Conservation (phyloP, 2,797 vertebrate species). For the Lemur catta region DNA sequence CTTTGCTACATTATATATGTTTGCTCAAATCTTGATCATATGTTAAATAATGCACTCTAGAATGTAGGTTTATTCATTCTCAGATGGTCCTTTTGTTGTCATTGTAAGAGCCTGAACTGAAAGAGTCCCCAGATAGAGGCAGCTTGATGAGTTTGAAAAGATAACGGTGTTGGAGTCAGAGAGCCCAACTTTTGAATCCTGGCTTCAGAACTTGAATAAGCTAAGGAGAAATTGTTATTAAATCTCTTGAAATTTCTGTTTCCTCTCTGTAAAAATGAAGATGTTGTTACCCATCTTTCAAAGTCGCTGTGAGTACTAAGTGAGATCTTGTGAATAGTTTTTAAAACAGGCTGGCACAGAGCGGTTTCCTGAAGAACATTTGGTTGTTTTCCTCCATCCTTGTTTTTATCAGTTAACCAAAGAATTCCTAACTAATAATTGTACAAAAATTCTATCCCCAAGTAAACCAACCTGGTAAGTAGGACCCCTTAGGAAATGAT, state of each 20-base stretch:
- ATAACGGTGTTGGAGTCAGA: neutral
- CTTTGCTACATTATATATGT: neutral
- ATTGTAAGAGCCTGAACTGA: neutral
- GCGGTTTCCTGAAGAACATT: neutral
- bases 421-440: neutral
- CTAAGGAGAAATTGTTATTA: neutral
- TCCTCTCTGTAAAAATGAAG: neutral
- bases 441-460: neutral
- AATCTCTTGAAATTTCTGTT: neutral
- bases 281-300: neutral
- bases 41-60: neutral
- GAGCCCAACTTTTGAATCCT: neutral
- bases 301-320: neutral
- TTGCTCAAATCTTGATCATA: neutral
- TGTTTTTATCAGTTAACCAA: neutral
- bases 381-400: neutral
- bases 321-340: neutral
- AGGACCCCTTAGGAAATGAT: neutral
- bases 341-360: neutral
- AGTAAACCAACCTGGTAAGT: neutral
- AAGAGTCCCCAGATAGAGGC: neutral
- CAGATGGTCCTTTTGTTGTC: neutral
- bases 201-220: neutral
- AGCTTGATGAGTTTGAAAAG: neutral
- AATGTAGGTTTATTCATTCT: neutral